These are phyloP conservation scores for Bos javanicus DNA, from an alignment of 2,113 vertebrate species.

Conservation along the genomic window DNA sequence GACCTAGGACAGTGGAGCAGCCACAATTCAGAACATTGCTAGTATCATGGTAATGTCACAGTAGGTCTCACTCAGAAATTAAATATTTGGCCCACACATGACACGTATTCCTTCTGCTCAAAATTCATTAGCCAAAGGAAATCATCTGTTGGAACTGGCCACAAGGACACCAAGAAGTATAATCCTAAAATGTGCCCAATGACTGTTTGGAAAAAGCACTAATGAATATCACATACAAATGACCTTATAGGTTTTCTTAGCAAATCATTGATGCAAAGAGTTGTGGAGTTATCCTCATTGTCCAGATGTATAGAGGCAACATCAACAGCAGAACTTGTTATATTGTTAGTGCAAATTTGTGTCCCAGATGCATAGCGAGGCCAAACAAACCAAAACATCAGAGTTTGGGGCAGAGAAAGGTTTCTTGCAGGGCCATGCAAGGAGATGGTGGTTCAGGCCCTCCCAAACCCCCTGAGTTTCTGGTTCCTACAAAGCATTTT, in stretches of 20 bases:
- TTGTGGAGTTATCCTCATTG: neutral
- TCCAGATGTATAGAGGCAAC: neutral
- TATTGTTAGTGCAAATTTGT: neutral
- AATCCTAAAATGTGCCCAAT: neutral
- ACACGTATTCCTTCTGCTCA: neutral
- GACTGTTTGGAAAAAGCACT: neutral
- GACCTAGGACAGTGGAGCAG: neutral
- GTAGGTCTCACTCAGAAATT: neutral
- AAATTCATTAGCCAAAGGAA: neutral
- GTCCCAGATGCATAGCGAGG: neutral
- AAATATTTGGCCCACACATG: neutral
- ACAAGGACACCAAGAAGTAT: neutral
- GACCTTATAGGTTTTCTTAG: neutral
- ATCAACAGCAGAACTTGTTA: neutral
- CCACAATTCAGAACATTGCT: neutral
- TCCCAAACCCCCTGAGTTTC: neutral
- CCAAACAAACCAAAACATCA: neutral
- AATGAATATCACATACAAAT: neutral
- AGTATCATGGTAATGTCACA: neutral
- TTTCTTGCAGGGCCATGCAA: neutral
- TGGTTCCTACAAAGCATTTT: neutral
- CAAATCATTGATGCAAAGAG: neutral
- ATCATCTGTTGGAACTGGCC: neutral
- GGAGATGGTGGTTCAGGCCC: neutral
- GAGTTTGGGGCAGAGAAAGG: neutral